Percentiles rank a stretch among this genome's conserved stretches.
These are phyloP conservation scores for Eurypyga helias DNA, from an alignment of 2,113 vertebrate species.

Conservation along the genomic window DNA sequence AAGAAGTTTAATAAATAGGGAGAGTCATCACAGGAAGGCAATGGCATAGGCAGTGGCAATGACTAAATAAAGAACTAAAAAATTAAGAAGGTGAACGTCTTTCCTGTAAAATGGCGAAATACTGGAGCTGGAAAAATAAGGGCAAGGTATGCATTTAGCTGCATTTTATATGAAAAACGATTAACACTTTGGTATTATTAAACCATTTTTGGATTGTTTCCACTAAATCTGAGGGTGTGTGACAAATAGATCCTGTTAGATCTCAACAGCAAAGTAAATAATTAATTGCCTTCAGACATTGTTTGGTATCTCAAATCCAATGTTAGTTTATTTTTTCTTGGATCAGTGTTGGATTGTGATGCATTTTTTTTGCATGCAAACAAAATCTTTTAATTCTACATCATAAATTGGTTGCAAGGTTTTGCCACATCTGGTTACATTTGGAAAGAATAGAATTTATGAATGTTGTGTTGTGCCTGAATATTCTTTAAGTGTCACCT, in stretches of 20 bases:
- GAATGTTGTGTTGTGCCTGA: background rate
- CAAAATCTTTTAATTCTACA: background rate
- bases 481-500: background rate
- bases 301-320: background rate
- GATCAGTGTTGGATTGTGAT: background rate
- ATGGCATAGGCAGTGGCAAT: background rate
- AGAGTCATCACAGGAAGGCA: background rate
- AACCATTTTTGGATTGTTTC: rapidly evolving
- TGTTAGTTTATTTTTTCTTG: background rate
- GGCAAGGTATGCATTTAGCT: background rate
- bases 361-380: background rate
- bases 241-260: background rate
- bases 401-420: background rate
- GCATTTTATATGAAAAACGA: background rate
- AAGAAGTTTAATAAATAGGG: background rate
- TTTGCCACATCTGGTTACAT: background rate
- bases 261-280: background rate
- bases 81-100: background rate
- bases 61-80: background rate
- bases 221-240: background rate
- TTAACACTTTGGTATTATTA: background rate
- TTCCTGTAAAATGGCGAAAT: background rate
- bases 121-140: background rate
- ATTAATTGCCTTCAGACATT: rapidly evolving
- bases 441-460: background rate